phyloP scores from a whole-genome alignment of 2,113 vertebrate genomes.

The Sebastes fasciatus region DNA sequence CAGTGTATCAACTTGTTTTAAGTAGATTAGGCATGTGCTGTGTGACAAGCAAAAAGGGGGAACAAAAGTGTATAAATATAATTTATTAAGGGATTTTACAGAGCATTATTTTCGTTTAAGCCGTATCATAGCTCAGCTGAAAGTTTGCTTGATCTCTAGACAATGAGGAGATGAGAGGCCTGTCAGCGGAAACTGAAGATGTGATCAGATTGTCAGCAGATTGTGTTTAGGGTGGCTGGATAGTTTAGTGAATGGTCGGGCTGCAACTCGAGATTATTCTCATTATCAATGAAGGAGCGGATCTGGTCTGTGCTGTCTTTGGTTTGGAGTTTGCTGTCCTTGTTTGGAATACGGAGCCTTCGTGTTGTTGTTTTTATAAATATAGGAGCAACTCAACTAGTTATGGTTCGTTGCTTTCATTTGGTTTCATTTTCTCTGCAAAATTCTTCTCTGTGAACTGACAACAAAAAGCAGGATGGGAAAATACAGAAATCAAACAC shows the following conservation, averaged over 20 bases:
- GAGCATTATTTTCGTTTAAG: conserved; percentile 46
- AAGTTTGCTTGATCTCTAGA: conserved; percentile 46
- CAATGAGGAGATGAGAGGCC: conserved; percentile 39
- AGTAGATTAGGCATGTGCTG: conserved; percentile 74
- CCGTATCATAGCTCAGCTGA: conserved; percentile 22
- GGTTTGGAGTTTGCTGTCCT: not conserved
- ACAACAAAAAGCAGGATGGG: not conserved
- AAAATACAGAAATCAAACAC: conserved; percentile 9
- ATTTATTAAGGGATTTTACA: conserved; percentile 60
- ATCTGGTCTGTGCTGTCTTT: not conserved
- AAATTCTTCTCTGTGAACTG: not conserved
- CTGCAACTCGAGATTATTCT: not conserved
- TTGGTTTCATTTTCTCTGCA: not conserved
- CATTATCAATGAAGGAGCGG: not conserved
- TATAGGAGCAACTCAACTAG: no score
- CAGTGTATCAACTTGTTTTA: conserved; percentile 74
- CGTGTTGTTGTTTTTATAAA: no score
- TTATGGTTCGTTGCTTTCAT: not conserved
- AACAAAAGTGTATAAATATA: conserved; percentile 33
- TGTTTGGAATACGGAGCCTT: no score
- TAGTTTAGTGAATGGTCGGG: not conserved
- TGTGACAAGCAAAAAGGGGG: conserved; percentile 13
- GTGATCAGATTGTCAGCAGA: conserved; percentile 43
- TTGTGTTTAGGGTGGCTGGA: not conserved
- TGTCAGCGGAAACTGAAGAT: conserved; percentile 42